Percentiles rank a stretch among this genome's conserved stretches.
Conservation (phyloP, 2,888 invertebrate genomes). For the Drosophila subsilvestris region DNA sequence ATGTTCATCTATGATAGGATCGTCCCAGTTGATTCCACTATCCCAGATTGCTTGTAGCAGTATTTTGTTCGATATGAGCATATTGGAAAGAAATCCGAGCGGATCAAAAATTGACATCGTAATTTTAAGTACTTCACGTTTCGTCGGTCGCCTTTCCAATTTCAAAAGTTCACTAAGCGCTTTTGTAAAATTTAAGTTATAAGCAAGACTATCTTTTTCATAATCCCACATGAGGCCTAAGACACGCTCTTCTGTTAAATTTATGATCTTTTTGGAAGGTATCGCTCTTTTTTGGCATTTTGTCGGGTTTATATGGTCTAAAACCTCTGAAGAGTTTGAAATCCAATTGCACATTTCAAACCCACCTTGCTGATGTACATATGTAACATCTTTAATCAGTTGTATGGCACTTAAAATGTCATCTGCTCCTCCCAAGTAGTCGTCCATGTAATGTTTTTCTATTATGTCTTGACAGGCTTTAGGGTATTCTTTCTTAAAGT, state of each 20-base stretch:
- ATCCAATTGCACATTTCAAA: conserved; percentile 24
- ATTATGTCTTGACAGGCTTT: neutral
- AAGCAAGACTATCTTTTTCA: too few relatives aligned
- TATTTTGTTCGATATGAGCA: too few relatives aligned
- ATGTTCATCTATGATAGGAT: too few relatives aligned
- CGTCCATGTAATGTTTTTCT: conserved; percentile 19
- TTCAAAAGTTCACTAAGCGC: too few relatives aligned
- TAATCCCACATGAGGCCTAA: too few relatives aligned
- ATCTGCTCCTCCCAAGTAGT: conserved; percentile 16
- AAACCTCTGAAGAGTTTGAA: conserved; percentile 10
- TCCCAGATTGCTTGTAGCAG: conserved; percentile 2
- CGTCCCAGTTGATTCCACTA: too few relatives aligned
- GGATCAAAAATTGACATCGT: neutral
- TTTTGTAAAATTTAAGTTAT: too few relatives aligned
- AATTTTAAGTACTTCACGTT: too few relatives aligned
- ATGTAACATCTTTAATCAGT: conserved; percentile 4
- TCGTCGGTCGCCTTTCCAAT: too few relatives aligned
- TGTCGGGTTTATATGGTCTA: neutral
- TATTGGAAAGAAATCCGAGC: neutral
- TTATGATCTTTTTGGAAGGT: neutral
- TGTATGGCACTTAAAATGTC: conserved; percentile 3
- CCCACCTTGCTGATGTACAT: conserved; percentile 10
- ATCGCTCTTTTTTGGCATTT: neutral
- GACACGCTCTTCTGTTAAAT: neutral
- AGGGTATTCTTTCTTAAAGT: too few relatives aligned